Base-by-base conservation (phyloP, 2,888 invertebrate species). In the Meteorus cinctellus region DNA sequence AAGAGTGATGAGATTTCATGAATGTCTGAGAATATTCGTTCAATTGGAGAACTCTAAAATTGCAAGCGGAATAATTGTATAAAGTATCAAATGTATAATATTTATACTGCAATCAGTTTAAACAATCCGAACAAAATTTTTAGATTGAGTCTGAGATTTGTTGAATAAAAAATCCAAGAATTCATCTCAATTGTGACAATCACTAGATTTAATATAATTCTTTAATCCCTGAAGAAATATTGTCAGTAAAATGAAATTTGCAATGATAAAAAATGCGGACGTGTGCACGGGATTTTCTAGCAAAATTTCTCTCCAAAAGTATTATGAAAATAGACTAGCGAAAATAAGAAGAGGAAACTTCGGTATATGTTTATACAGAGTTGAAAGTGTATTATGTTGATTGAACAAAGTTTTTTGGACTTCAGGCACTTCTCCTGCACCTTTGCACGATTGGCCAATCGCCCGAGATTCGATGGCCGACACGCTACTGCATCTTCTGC, bases 391-490 rank as follows among this genome's bases (percentile, higher is more conserved):
- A 55, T 19, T 19, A 24, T 1, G 4, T 19, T 8, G n/a, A 55
- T 55, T 55, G 24, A 19, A 19, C n/a, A 19, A 10, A 19, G n/a
- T 48, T 48, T 48, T 48, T 3, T 4, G 4, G 8, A 6, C 19
- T 55, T 55, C 19, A 19, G 14, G n/a, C n/a, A 14, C 12, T 48
- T 4, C n/a, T 45, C 45, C 45, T 12, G 48, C 48, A 24, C 55
- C 48, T 55, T 19, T 55, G 19, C n/a, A 4, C 19, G 19, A 55
- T 55, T 55, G 55, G 55, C 55, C 19, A 10, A 55, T 55, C 55
- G 55, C 55, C 55, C 55, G 8, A 55, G 55, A 55, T 19, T 55
- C 19, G 19, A 55, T 55, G 19, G 55, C 55, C 19, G 55, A 55
- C 55, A 19, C 55, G 5, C 55, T 55, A 6, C 55, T 19, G 24